phyloP scores from a whole-genome alignment of 2,888 invertebrate genomes.

The Tinea trinotella region DNA sequence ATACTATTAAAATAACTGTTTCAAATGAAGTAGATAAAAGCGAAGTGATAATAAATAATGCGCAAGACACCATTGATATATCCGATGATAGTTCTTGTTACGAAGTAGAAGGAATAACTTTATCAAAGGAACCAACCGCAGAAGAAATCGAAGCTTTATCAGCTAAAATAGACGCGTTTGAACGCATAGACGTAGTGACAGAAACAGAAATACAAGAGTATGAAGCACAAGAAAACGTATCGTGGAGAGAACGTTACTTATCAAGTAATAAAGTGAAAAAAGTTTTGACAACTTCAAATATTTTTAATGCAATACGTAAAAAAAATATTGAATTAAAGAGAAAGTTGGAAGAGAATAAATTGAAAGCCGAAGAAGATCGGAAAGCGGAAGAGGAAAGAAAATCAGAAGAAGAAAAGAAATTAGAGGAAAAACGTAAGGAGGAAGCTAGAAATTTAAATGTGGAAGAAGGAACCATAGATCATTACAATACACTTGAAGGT shows the following conservation, averaged over 20 bases:
- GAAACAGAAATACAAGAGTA: constrained; percentile 35
- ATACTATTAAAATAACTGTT: constrained; percentile 21
- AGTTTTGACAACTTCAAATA: constrained; percentile 67
- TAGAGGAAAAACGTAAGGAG: constrained; percentile 28
- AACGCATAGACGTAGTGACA: constrained; percentile 41
- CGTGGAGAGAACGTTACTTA: constrained; percentile 75
- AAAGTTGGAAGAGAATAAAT: constrained; percentile 44
- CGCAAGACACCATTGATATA: too few relatives aligned
- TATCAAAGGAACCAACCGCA: constrained; percentile 58
- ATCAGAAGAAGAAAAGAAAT: constrained; percentile 2
- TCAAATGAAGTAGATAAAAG: constrained; percentile 30
- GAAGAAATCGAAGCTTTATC: constrained; percentile 59
- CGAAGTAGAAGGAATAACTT: constrained; percentile 44
- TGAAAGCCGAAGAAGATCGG: constrained; percentile 32
- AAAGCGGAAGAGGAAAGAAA: constrained; percentile 23
- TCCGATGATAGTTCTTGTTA: constrained; percentile 54
- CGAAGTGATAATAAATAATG: too few relatives aligned
- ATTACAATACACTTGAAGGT: constrained; percentile 61
- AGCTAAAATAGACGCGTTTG: constrained; percentile 56
- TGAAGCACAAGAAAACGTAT: constrained; percentile 36
- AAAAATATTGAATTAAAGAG: constrained; percentile 66
- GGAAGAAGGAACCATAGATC: constrained; percentile 68
- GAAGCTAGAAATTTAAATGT: constrained; percentile 44
- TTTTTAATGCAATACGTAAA: constrained; percentile 73
- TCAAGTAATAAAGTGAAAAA: constrained; percentile 73